phyloP scores from a whole-genome alignment of 2,113 vertebrate genomes.

The Catharus bicknelli region DNA sequence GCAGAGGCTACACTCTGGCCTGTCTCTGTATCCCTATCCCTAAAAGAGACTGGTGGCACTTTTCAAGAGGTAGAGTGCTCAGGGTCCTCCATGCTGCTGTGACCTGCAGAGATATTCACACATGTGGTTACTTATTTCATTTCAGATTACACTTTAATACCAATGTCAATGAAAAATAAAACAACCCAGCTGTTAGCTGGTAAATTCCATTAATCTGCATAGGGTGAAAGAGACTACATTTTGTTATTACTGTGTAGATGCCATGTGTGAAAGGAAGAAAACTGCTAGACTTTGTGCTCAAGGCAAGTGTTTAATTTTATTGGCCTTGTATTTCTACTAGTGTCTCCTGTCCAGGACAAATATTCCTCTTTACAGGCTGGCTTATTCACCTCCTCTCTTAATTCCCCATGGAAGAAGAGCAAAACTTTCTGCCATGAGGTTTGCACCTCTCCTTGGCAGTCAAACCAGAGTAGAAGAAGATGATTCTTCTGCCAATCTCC shows the following conservation, averaged over 20 bases:
- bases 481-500: neutral
- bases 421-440: neutral
- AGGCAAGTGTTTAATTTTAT: neutral
- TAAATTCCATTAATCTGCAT: neutral
- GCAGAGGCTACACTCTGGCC: neutral
- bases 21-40: neutral
- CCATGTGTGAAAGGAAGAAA: neutral
- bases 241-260: neutral
- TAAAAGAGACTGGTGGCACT: neutral
- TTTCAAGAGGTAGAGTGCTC: neutral
- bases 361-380: slow-evolving; percentile 26
- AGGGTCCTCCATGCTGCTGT: neutral
- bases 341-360: slow-evolving; percentile 28
- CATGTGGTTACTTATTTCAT: neutral
- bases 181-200: neutral
- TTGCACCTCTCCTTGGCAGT: neutral
- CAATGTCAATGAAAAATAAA: neutral
- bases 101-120: neutral
- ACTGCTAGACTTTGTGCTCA: neutral
- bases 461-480: neutral
- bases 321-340: neutral
- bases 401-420: neutral
- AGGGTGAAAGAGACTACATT: neutral
- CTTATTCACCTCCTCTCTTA: neutral
- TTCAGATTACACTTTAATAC: neutral